Conservation (phyloP, 2,888 invertebrate genomes). For the Buathra laborator region DNA sequence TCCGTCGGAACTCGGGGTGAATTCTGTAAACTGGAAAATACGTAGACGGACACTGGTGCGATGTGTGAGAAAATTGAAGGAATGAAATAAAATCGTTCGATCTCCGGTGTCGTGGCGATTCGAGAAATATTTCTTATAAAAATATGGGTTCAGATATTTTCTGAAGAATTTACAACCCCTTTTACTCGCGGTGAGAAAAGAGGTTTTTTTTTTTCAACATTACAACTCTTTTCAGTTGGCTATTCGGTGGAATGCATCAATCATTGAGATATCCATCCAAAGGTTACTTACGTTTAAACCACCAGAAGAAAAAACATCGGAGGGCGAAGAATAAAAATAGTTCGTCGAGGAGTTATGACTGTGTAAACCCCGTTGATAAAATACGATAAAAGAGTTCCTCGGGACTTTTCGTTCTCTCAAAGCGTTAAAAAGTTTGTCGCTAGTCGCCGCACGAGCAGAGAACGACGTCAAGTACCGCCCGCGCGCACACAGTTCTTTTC, state of each 20-base stretch:
- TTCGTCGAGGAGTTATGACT: slow-evolving; percentile 20
- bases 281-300: background rate
- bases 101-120: too few species aligned
- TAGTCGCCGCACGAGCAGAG: slow-evolving; percentile 25
- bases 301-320: background rate
- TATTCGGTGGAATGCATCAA: background rate
- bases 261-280: background rate
- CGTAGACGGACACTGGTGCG: background rate
- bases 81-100: background rate
- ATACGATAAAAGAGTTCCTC: slow-evolving; percentile 32
- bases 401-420: slow-evolving; percentile 30
- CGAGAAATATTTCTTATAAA: too few species aligned
- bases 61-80: background rate
- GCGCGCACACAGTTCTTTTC: slow-evolving; percentile 18
- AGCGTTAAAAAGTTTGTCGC: slow-evolving; percentile 56
- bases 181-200: too few species aligned
- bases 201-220: too few species aligned
- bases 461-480: slow-evolving; percentile 4
- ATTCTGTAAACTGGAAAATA: background rate
- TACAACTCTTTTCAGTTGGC: background rate
- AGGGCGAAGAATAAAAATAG: background rate
- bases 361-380: slow-evolving; percentile 38
- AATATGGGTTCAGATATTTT: too few species aligned
- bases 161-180: too few species aligned
- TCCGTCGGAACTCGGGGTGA: background rate